Conservation (phyloP, 2,888 invertebrate species). For the Apamea monoglypha region DNA sequence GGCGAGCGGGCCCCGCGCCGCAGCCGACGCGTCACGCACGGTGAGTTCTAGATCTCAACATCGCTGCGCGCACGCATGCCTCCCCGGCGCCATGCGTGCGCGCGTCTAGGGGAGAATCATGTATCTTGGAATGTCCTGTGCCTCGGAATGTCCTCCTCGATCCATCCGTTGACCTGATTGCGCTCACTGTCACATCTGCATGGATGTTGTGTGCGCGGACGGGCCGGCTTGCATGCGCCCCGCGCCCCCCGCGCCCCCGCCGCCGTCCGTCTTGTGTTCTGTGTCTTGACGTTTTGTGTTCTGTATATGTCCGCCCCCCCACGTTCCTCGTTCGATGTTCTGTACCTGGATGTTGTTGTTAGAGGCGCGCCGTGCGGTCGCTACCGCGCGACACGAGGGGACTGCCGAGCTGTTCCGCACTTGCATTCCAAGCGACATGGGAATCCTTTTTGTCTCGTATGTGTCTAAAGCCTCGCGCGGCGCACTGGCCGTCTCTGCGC, state of each 20-base stretch:
- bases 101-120: constrained; percentile 90
- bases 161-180: constrained; percentile 85
- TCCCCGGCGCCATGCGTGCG: constrained; percentile 79
- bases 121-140: constrained; percentile 91
- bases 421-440: constrained; percentile 91
- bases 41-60: constrained; percentile 91
- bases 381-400: constrained; percentile 77
- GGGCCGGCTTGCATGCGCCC: constrained; percentile 86
- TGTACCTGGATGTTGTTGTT: constrained; percentile 83
- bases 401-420: constrained; percentile 84
- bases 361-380: constrained; percentile 76
- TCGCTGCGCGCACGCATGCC: constrained; percentile 87
- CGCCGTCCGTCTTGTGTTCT: constrained; percentile 88
- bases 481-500: constrained; percentile 66
- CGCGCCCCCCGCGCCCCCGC: constrained; percentile 80
- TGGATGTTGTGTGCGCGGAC: constrained; percentile 85
- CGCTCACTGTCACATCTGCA: constrained; percentile 87
- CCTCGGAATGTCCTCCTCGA: constrained; percentile 91
- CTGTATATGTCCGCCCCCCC: constrained; percentile 83
- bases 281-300: constrained; percentile 90
- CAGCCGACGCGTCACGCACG: constrained; percentile 76
- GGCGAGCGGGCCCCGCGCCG: constrained; percentile 67
- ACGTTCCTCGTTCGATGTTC: constrained; percentile 80
- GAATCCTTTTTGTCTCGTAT: constrained; percentile 84
- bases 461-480: constrained; percentile 76